Evolutionary conservation across 2,797 vertebrate genomes (phyloP).

Genomic region (Sebastolobus altivelis): DNA sequence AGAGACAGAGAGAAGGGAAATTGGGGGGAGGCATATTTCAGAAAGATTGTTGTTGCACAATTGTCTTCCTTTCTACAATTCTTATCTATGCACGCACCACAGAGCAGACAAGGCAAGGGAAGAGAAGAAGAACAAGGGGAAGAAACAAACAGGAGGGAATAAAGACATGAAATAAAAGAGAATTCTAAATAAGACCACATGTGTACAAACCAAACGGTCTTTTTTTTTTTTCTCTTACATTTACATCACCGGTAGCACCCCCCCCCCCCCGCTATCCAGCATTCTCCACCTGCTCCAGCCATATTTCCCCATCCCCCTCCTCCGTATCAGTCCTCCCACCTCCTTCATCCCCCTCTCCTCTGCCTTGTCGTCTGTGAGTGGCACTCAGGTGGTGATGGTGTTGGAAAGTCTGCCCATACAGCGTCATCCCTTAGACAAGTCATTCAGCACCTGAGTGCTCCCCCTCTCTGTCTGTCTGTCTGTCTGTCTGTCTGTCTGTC

Average conservation of each 20-base stretch:
- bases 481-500: slow-evolving; percentile 13
- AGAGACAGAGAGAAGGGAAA: slow-evolving; percentile 54
- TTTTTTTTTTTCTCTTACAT: slow-evolving; percentile 43
- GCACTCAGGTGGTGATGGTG: slow-evolving; percentile 65
- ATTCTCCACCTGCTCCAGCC: slow-evolving; percentile 71
- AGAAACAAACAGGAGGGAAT: slow-evolving; percentile 20
- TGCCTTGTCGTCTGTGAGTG: slow-evolving; percentile 57
- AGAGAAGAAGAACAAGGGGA: neutral
- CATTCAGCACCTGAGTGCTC: slow-evolving; percentile 73
- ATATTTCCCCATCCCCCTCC: slow-evolving; percentile 69
- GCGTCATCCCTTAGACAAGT: slow-evolving; percentile 54
- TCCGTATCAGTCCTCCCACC: slow-evolving; percentile 49
- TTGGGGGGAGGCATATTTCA: slow-evolving; percentile 62
- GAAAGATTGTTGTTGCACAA: slow-evolving; percentile 63
- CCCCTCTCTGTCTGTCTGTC: slow-evolving; percentile 9
- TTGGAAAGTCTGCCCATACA: slow-evolving; percentile 52
- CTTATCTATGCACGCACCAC: slow-evolving; percentile 35
- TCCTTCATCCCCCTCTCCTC: slow-evolving; percentile 46
- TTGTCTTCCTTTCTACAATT: slow-evolving; percentile 54
- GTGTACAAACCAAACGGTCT: slow-evolving; percentile 43
- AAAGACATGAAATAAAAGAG: slow-evolving; percentile 25
- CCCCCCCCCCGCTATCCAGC: slow-evolving; percentile 46
- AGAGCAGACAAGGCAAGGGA: slow-evolving; percentile 41
- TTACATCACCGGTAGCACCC: slow-evolving; percentile 43
- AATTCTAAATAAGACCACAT: slow-evolving; percentile 7